Evolutionary conservation across 1,140 invertebrate species (phyloP).

Genomic region (Cephus cinctus): DNA sequence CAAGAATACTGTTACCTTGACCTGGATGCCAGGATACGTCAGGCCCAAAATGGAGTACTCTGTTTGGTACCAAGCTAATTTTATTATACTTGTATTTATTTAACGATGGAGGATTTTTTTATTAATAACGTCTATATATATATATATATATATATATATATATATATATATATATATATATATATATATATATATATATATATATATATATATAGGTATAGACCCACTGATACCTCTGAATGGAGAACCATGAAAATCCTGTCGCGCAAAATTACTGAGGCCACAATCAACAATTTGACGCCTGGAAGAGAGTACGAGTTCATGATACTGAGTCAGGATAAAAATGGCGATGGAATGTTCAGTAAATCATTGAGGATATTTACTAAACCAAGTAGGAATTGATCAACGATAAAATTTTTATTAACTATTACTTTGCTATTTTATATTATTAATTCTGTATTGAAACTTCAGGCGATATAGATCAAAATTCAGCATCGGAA

Average conservation of each 20-base stretch:
- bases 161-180: no score
- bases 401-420: conserved; percentile 13
- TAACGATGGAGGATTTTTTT: background rate
- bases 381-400: conserved; percentile 60
- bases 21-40: conserved; percentile 85
- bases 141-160: background rate
- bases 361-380: conserved; percentile 78
- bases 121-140: background rate
- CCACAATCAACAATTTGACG: conserved; percentile 74
- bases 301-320: conserved; percentile 85
- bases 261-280: conserved; percentile 70
- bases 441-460: background rate
- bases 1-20: conserved; percentile 74
- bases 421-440: background rate
- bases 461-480: conserved; percentile 28
- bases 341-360: conserved; percentile 84
- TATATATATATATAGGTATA: conserved; percentile 53
- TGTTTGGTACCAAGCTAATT: conserved; percentile 74
- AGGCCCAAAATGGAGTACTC: conserved; percentile 80
- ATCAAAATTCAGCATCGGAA: conserved; percentile 44
- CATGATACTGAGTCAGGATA: conserved; percentile 86
- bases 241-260: conserved; percentile 75
- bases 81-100: background rate
- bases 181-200: background rate
- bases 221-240: conserved; percentile 67